Percentiles rank a stretch among this genome's conserved stretches.
Conservation (phyloP, 2,113 vertebrate genomes). For the Triplophysa rosa region DNA sequence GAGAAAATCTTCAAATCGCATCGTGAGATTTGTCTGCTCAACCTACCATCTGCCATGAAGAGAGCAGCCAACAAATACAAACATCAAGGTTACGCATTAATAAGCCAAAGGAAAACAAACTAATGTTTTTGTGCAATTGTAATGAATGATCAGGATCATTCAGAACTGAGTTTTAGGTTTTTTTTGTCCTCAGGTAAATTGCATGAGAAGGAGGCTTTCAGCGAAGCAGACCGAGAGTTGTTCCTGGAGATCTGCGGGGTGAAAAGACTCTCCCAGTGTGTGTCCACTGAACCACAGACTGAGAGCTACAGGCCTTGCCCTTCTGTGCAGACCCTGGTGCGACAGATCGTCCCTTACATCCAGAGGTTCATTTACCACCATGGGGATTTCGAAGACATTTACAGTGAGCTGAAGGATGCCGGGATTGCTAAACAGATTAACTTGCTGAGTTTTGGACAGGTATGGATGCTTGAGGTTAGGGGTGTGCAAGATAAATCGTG, state of each 20-base stretch:
- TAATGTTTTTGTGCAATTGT: too few species aligned
- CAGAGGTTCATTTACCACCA: slow-evolving; percentile 74
- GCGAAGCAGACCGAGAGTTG: slow-evolving; percentile 62
- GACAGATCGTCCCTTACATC: slow-evolving; percentile 69
- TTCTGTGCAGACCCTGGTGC: slow-evolving; percentile 68
- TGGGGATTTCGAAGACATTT: slow-evolving; percentile 61
- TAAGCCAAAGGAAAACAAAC: not conserved
- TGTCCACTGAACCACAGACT: slow-evolving; percentile 65
- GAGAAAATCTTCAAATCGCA: slow-evolving; percentile 74
- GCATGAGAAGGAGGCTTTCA: slow-evolving; percentile 56
- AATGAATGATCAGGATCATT: not conserved
- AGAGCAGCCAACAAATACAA: slow-evolving; percentile 43
- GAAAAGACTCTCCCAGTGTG: slow-evolving; percentile 62
- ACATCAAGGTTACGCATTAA: slow-evolving; percentile 24
- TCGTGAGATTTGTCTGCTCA: slow-evolving; percentile 69
- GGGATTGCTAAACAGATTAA: slow-evolving; percentile 66
- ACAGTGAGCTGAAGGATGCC: slow-evolving; percentile 62
- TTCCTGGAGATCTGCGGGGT: slow-evolving; percentile 76
- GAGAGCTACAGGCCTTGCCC: slow-evolving; percentile 70
- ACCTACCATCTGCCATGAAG: slow-evolving; percentile 69
- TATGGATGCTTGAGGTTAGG: slow-evolving; percentile 38
- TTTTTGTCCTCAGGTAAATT: slow-evolving; percentile 17
- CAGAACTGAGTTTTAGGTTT: not conserved
- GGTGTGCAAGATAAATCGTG: too few species aligned
- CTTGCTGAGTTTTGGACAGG: slow-evolving; percentile 69